phyloP scores from a whole-genome alignment of 2,797 vertebrate genomes.

The Hapalemur alaotrensis region DNA sequence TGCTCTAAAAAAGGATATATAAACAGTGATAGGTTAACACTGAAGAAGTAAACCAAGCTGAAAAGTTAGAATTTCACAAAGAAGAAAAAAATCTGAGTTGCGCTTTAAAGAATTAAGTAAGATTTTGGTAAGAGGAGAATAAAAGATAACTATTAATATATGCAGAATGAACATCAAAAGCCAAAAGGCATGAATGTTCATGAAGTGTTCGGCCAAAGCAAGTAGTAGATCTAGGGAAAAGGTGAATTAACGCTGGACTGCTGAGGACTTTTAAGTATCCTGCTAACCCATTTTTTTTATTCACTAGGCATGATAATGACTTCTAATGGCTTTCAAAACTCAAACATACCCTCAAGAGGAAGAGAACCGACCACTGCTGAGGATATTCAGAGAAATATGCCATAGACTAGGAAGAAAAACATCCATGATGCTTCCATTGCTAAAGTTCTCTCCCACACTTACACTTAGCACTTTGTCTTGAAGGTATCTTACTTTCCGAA shows the following conservation, averaged over 20 bases:
- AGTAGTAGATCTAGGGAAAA: slow-evolving; percentile 19
- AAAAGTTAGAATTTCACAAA: background rate
- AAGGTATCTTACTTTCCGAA: background rate
- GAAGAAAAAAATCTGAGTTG: background rate
- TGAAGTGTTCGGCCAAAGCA: background rate
- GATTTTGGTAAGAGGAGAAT: background rate
- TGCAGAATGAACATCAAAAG: background rate
- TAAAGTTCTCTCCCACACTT: background rate
- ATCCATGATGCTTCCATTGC: background rate
- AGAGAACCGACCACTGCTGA: background rate
- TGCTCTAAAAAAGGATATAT: background rate
- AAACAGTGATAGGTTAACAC: background rate
- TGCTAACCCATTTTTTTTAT: slow-evolving; percentile 5
- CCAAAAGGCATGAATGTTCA: background rate
- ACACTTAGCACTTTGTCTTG: background rate
- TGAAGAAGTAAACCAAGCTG: background rate
- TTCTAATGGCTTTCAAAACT: slow-evolving; percentile 15
- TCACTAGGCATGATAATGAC: background rate
- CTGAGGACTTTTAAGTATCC: background rate
- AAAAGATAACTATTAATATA: background rate
- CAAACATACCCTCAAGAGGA: background rate
- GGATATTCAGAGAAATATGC: background rate
- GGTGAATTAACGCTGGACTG: background rate
- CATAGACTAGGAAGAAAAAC: background rate
- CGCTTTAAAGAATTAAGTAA: background rate